These are phyloP conservation scores for Germaria angustata DNA, from an alignment of 2,888 invertebrate genomes.

Conservation along the genomic window DNA sequence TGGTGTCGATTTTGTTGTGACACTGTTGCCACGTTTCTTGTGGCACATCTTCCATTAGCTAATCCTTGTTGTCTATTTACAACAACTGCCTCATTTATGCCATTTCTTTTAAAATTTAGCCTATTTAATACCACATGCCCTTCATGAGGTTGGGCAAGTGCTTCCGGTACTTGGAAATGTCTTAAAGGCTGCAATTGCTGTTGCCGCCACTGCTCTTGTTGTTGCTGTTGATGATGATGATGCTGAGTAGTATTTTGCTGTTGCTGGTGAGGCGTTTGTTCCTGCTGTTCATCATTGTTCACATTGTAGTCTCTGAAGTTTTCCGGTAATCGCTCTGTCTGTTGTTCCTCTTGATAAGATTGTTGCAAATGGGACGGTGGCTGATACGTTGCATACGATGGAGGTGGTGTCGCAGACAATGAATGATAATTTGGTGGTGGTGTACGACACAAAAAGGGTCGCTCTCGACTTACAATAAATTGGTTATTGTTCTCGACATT, in stretches of 20 bases:
- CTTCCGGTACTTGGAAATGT: conserved; percentile 63
- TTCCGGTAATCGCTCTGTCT: conserved; percentile 69
- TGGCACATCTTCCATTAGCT: conserved; percentile 56
- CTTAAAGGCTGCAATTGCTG: conserved; percentile 53
- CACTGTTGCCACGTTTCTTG: conserved; percentile 66
- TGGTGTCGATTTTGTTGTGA: conserved; percentile 42
- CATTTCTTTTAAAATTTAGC: conserved; percentile 52
- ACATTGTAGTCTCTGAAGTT: conserved; percentile 54
- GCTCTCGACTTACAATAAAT: conserved; percentile 64
- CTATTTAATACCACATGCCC: conserved; percentile 56
- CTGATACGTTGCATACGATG: conserved; percentile 72
- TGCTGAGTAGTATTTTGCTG: conserved; percentile 28
- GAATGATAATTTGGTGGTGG: conserved; percentile 74
- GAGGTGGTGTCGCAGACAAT: conserved; percentile 77
- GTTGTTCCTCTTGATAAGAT: conserved; percentile 65
- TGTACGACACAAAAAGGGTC: conserved; percentile 66
- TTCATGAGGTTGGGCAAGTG: conserved; percentile 44
- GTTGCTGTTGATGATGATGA: conserved; percentile 13
- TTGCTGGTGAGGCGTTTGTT: conserved; percentile 27
- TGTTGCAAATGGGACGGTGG: conserved; percentile 54
- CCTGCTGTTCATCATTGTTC: conserved; percentile 64
- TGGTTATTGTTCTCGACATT: conserved; percentile 58
- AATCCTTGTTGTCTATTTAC: conserved; percentile 45
- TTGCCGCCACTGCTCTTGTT: conserved; percentile 8
- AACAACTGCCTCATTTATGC: conserved; percentile 38